Percentiles rank a stretch among this genome's conserved stretches.
These are phyloP conservation scores for Colossoma macropomum DNA, from an alignment of 2,113 vertebrate species.

Conservation along the genomic window DNA sequence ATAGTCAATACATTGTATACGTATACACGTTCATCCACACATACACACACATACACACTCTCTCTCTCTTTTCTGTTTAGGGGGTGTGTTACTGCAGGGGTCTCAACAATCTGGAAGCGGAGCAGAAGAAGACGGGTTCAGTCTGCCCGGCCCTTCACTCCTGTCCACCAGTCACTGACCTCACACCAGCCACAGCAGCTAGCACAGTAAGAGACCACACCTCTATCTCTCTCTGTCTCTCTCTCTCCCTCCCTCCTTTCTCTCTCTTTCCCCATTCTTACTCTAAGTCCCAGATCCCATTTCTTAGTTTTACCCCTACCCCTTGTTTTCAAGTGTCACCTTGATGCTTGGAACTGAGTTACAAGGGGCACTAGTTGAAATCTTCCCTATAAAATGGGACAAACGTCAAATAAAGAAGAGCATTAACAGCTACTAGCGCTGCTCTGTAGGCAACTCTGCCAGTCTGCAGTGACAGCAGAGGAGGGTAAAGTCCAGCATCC, in stretches of 20 bases:
- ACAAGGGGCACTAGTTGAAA: too few species aligned
- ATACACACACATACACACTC: neutral
- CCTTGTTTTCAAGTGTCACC: too few species aligned
- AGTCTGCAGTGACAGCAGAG: too few species aligned
- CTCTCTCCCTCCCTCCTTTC: neutral
- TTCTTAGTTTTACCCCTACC: too few species aligned
- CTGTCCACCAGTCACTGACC: slow-evolving; percentile 70
- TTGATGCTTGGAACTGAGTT: too few species aligned
- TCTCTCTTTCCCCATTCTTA: too few species aligned
- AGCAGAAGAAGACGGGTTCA: slow-evolving; percentile 45
- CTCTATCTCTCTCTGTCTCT: neutral
- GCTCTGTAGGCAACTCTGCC: too few species aligned
- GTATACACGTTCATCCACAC: neutral
- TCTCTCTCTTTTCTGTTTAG: slow-evolving; percentile 37
- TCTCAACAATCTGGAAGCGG: neutral
- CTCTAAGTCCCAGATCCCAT: too few species aligned
- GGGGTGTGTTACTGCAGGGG: slow-evolving; percentile 50
- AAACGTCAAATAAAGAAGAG: too few species aligned
- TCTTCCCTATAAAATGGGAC: too few species aligned
- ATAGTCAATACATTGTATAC: neutral
- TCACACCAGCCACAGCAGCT: slow-evolving; percentile 57
- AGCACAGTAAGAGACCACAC: slow-evolving; percentile 63
- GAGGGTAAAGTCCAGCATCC: too few species aligned
- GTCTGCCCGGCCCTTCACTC: slow-evolving; percentile 69
- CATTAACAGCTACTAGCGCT: too few species aligned